Evolutionary conservation across 1,140 invertebrate genomes (phyloP).

Genomic region (Campodea augens): DNA sequence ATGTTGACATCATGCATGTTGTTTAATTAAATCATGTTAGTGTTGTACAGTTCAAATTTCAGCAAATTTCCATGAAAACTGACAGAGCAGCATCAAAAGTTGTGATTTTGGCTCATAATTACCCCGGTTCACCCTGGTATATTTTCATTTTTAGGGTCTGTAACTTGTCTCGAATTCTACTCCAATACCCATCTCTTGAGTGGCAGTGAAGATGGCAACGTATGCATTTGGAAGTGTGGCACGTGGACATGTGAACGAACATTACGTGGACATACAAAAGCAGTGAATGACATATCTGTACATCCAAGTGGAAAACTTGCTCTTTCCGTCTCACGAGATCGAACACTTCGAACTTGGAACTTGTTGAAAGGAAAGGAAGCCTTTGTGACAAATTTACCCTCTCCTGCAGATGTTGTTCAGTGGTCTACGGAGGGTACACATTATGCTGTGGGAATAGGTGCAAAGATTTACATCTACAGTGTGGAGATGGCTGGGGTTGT

Average conservation of each 20-base stretch:
- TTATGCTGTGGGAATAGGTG: constrained; percentile 49
- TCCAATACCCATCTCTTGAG: constrained; percentile 57
- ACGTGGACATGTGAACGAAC: constrained; percentile 68
- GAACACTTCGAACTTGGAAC: constrained; percentile 78
- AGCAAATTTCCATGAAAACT: too few relatives aligned
- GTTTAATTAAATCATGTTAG: too few relatives aligned
- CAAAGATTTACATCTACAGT: constrained; percentile 51
- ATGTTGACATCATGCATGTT: too few relatives aligned
- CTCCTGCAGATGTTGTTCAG: constrained; percentile 20
- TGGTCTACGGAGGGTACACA: constrained; percentile 41
- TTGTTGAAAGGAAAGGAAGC: constrained; percentile 72
- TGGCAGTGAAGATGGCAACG: constrained; percentile 60
- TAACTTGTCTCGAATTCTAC: constrained; percentile 56
- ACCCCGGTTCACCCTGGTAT: too few relatives aligned
- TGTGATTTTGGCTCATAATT: too few relatives aligned
- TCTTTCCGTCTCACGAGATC: constrained; percentile 65
- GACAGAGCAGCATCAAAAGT: too few relatives aligned
- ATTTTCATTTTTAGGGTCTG: constrained; percentile 32
- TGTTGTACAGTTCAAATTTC: too few relatives aligned
- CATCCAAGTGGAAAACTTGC: constrained; percentile 80
- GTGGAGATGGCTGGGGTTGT: constrained; percentile 36
- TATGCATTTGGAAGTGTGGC: constrained; percentile 57
- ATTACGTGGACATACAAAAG: constrained; percentile 24
- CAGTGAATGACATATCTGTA: constrained; percentile 47
- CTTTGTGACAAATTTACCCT: constrained; percentile 59